Evolutionary conservation across 2,113 vertebrate genomes (phyloP), one percentile per base, ranked within the genome.

Genomic region (Xiphophorus couchianus): DNA sequence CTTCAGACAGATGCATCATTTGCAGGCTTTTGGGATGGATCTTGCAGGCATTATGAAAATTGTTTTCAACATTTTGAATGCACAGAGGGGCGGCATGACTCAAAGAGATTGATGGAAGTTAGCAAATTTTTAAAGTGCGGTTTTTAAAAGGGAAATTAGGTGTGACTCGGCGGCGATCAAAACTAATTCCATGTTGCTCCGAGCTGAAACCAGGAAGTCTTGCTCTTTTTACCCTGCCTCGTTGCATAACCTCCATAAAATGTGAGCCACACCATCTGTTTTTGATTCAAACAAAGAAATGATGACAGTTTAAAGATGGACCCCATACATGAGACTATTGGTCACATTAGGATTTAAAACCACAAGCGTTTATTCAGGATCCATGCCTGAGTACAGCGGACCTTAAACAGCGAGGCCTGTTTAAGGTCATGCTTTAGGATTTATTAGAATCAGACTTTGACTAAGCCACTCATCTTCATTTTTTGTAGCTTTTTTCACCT

Each of bases 1-100:
- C 65, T 14, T 78, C 76, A 69, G 84, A 81, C 81, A 63, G 71
- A 85, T 64, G 71, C 82, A 81, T 75, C 71, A 10, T 37, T 37
- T 37, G 69, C 54, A 8, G 31, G 76, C 68, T 76, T 73, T 64
- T n/a, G 27, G 62, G 61, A 54, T 28, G 65, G 77, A 64, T 62
- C 27, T 64, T 1, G 19, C 29, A 60, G 77, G 48, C 33, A 27
- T 62, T 65, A 28, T 69, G 33, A 64, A 81, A 78, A 74, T 44
- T 12, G 70, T 68, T 72, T 62, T 62, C 62, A 37, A 72, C 74
- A 67, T 77, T 74, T 25, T 15, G 30, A 48, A 75, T 33, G 54
- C 77, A 35, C 51, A 1, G 28, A 64, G 65, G 48, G 28, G 27
- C 25, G 4, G 60, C 5, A 13, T 22, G 12, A 54, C 13, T 35